Percentiles rank a stretch among this genome's conserved stretches.
Conservation (phyloP, 2,888 invertebrate genomes). For the Molorchus minor region DNA sequence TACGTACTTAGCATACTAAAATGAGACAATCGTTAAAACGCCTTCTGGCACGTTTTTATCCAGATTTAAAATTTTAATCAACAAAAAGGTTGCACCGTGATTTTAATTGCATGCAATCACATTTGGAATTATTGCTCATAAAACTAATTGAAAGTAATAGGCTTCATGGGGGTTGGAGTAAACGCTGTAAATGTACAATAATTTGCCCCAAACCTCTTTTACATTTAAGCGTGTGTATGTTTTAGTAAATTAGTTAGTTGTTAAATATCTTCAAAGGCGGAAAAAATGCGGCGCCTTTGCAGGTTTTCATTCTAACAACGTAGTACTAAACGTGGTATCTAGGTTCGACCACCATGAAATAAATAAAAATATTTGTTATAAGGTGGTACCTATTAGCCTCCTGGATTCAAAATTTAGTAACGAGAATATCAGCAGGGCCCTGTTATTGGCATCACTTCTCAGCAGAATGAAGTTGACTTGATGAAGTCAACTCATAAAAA, state of each 20-base stretch:
- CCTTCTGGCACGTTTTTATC: conserved; percentile 20
- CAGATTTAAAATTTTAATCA: conserved; percentile 56
- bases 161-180: conserved; percentile 36
- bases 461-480: no score
- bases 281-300: no score
- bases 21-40: neutral
- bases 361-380: no score
- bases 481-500: no score
- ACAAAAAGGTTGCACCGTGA: conserved; percentile 57
- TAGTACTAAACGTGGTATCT: no score
- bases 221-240: neutral
- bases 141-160: conserved; percentile 61
- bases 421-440: no score
- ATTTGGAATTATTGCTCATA: conserved; percentile 55
- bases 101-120: conserved; percentile 60
- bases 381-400: no score
- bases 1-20: conserved; percentile 6
- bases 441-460: no score
- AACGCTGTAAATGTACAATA: conserved; percentile 8
- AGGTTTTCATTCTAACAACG: no score
- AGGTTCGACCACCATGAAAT: no score
- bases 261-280: conserved; percentile 14
- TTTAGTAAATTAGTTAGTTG: conserved; percentile 21
- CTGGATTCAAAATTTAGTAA: no score
- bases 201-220: conserved; percentile 15